Evolutionary conservation across 2,113 vertebrate genomes (phyloP).

Genomic region (Mastomys natalensis): DNA sequence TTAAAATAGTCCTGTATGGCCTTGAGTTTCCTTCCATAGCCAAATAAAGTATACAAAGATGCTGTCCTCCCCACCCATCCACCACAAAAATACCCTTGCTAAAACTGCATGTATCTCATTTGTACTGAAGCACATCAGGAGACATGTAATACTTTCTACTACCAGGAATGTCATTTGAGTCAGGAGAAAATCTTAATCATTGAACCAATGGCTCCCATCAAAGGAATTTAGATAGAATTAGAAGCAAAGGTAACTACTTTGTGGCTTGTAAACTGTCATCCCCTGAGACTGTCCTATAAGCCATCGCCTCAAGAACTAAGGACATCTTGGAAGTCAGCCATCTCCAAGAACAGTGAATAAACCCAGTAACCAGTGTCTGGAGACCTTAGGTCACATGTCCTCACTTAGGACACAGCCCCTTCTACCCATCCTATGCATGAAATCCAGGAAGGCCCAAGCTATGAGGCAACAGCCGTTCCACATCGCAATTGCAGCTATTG

Average conservation of each 20-base stretch:
- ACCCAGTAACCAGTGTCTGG: background rate
- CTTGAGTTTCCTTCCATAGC: constrained; percentile 10
- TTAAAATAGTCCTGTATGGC: background rate
- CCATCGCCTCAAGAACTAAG: background rate
- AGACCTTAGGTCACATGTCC: background rate
- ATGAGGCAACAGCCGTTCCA: background rate
- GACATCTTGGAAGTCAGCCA: background rate
- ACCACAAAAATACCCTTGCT: background rate
- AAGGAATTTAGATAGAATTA: constrained; percentile 26
- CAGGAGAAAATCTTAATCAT: background rate
- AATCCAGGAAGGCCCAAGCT: background rate
- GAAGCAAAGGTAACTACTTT: constrained; percentile 40
- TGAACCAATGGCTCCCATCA: background rate
- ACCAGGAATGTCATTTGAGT: background rate
- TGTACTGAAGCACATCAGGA: background rate
- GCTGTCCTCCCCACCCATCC: too few relatives aligned
- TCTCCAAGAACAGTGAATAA: background rate
- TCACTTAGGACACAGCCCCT: background rate
- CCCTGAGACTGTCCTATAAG: background rate
- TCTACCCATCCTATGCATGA: background rate
- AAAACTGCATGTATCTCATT: background rate
- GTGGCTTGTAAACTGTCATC: background rate
- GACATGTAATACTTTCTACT: background rate
- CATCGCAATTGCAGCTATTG: background rate
- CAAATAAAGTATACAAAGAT: constrained; percentile 28